A percentile compares a stretch with the other conserved stretches of the same genome.
These are phyloP conservation scores for Melanerpes formicivorus DNA, from an alignment of 2,113 vertebrate genomes.

Conservation along the genomic window DNA sequence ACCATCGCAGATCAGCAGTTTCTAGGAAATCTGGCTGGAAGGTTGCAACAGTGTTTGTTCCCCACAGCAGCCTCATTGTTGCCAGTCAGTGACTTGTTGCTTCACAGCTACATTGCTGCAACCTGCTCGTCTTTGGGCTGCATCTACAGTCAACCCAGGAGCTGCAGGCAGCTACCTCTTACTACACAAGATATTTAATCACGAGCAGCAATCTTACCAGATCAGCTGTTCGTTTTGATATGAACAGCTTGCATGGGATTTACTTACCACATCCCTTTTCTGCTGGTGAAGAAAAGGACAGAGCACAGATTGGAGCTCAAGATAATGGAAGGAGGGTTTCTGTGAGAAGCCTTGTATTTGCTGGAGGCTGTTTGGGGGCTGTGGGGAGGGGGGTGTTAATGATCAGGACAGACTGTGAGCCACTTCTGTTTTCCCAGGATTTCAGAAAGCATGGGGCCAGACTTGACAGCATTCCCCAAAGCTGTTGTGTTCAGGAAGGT, in stretches of 20 bases:
- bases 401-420: neutral
- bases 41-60: neutral
- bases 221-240: neutral
- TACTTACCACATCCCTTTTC: neutral
- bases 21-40: neutral
- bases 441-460: neutral
- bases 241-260: slow-evolving; percentile 8
- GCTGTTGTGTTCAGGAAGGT: neutral
- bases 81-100: neutral
- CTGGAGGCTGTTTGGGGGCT: neutral
- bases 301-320: slow-evolving; percentile 1
- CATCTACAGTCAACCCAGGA: neutral
- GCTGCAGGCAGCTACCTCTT: neutral
- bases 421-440: neutral
- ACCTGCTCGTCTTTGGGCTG: neutral
- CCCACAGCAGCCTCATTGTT: neutral
- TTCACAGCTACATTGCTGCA: neutral
- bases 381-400: neutral
- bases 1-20: neutral
- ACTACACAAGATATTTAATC: neutral
- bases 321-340: neutral
- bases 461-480: neutral
- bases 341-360: neutral
- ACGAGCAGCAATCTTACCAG: neutral
- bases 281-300: neutral